Evolutionary conservation across 2,888 invertebrate species (phyloP).

Genomic region (Allacma fusca): DNA sequence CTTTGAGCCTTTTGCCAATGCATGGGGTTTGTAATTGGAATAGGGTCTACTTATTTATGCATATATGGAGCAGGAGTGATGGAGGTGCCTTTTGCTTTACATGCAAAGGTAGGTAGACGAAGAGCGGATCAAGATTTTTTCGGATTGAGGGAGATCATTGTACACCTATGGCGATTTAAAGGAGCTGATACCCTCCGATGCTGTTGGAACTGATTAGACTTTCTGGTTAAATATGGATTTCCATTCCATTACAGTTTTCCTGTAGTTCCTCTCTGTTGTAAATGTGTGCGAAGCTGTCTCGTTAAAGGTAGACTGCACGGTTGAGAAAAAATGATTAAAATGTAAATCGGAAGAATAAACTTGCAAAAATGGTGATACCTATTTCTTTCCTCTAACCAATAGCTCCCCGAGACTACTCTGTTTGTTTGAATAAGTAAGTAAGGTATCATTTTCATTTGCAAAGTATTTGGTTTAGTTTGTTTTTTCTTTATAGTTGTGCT

Average conservation of each 20-base stretch:
- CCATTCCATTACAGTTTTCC: not conserved
- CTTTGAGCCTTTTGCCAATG: no score
- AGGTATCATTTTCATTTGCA: constrained; percentile 41
- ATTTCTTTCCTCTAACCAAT: not conserved
- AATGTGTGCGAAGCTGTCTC: not conserved
- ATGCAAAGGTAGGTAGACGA: not conserved
- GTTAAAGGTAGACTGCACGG: not conserved
- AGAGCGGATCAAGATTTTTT: not conserved
- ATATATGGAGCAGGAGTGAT: no score
- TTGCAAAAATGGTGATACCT: not conserved
- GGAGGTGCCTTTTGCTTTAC: no score
- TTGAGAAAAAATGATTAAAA: constrained; percentile 16
- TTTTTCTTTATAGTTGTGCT: constrained; percentile 12
- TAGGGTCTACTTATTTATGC: no score
- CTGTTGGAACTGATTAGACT: constrained; percentile 8
- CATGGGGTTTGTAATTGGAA: no score
- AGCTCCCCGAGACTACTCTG: not conserved
- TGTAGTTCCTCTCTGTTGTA: not conserved
- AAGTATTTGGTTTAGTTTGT: constrained; percentile 16
- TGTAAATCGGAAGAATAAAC: constrained; percentile 16
- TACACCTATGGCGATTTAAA: not conserved
- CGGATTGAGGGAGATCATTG: not conserved
- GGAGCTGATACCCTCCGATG: not conserved
- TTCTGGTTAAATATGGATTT: constrained; percentile 3
- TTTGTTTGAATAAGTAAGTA: constrained; percentile 38